Conservation (phyloP, 2,888 invertebrate species). For the Trachelus iudaicus region DNA sequence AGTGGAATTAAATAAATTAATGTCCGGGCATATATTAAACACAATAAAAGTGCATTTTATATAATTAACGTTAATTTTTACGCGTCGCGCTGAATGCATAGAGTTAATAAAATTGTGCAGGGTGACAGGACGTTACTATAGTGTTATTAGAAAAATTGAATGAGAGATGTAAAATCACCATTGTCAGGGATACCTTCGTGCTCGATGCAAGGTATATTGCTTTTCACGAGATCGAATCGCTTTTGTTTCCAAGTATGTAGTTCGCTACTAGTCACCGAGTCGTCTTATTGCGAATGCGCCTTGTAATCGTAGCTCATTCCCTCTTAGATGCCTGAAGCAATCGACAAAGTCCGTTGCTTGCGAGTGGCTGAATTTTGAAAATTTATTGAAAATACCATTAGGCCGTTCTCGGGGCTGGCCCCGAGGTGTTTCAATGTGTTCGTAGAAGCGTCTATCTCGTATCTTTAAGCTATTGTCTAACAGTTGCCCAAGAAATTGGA, state of each 20-base stretch:
- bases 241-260: background rate
- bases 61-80: background rate
- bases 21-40: background rate
- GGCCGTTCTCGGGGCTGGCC: background rate
- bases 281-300: background rate
- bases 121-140: too few species aligned
- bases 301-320: background rate
- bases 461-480: background rate
- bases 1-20: background rate
- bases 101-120: background rate
- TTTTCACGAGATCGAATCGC: background rate
- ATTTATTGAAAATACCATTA: background rate
- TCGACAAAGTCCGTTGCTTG: background rate
- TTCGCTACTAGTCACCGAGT: background rate
- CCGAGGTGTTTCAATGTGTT: background rate
- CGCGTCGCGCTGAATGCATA: background rate
- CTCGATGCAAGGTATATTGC: background rate
- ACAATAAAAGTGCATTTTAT: background rate
- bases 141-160: background rate
- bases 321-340: background rate
- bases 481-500: background rate
- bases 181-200: background rate
- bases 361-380: background rate
- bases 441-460: background rate
- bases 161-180: background rate